Conservation (phyloP, 2,888 invertebrate genomes). For the Lordiphosa fenestrarum region DNA sequence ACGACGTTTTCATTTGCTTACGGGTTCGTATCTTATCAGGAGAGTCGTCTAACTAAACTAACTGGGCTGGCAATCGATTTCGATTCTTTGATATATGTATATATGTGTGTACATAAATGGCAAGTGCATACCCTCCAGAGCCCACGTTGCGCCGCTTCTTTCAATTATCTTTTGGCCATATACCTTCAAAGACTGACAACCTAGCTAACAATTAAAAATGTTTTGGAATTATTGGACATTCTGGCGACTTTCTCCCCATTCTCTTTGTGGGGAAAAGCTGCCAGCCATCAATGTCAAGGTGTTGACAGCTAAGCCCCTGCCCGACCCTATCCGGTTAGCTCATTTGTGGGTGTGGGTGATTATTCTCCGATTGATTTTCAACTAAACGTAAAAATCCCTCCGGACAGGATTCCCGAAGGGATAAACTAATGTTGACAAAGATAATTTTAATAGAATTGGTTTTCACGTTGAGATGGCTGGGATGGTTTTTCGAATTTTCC, state of each 20-base stretch:
- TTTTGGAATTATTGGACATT: conserved; percentile 39
- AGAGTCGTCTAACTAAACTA: conserved; percentile 59
- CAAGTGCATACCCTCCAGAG: conserved; percentile 1
- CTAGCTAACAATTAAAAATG: conserved; percentile 14
- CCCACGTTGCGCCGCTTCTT: conserved; percentile 15
- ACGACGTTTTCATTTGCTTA: conserved; percentile 11
- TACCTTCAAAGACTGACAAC: not conserved
- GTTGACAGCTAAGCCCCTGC: conserved; percentile 15
- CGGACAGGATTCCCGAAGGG: too few relatives aligned
- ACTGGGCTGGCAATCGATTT: conserved; percentile 60
- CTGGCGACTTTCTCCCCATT: conserved; percentile 21
- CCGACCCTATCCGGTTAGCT: too few relatives aligned
- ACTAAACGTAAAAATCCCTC: too few relatives aligned
- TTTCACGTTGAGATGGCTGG: too few relatives aligned
- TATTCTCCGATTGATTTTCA: not conserved
- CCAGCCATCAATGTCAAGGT: conserved; percentile 43
- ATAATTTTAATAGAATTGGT: too few relatives aligned
- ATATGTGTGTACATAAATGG: conserved; percentile 11
- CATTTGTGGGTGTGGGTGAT: conserved; percentile 3
- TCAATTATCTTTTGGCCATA: conserved; percentile 23
- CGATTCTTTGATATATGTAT: conserved; percentile 29
- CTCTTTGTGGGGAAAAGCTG: conserved; percentile 13
- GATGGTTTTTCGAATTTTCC: too few relatives aligned
- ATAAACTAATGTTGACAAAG: too few relatives aligned
- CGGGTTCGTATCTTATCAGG: conserved; percentile 56